Evolutionary conservation across 2,113 vertebrate genomes (phyloP), one percentile per base, ranked within the genome.

Genomic region (Scophthalmus maximus): DNA sequence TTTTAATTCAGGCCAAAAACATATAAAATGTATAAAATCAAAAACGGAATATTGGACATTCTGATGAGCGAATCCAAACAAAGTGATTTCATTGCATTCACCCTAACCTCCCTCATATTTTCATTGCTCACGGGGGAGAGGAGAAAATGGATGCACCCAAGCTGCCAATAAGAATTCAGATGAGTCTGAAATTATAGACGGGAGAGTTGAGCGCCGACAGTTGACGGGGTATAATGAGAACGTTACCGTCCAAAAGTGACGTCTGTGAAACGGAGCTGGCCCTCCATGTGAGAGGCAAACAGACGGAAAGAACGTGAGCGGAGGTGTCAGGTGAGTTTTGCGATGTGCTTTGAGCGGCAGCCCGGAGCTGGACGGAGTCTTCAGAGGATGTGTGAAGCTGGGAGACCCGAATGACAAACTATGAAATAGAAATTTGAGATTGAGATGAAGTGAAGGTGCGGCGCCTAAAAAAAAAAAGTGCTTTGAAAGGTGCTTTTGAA

Each of bases 141-240:
- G 22, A 15, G 7, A 18, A 20, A 88, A 91, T 83, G 50, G 78
- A 86, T 87, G 83, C 83, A 20, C 10, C 8, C 17, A 17, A 68
- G 76, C 82, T 87, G 88, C 87, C 84, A 87, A 85, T 64, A 78
- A 78, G 82, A 83, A 87, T 88, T 78, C 81, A 83, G 87, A 87
- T 73, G 80, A 88, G 82, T 78, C 58, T 79, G 82, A 87, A 86
- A 88, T 88, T 73, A 78, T 46, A 86, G 79, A 71, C 66, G 52
- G 75, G 70, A 73, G 84, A 79, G 55, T 73, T 42, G 70, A 84
- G 74, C 64, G n/a, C 32, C 73, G 86, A 85, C 84, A 83, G 83
- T 87, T 80, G 82, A 89, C 36, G 76, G 69, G 15, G 78, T 34
- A 72, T 88, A 87, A 88, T 82, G 84, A 90, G 88, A 74, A 72